Conservation (phyloP, 2,888 invertebrate species). For the Melieria omissa region DNA sequence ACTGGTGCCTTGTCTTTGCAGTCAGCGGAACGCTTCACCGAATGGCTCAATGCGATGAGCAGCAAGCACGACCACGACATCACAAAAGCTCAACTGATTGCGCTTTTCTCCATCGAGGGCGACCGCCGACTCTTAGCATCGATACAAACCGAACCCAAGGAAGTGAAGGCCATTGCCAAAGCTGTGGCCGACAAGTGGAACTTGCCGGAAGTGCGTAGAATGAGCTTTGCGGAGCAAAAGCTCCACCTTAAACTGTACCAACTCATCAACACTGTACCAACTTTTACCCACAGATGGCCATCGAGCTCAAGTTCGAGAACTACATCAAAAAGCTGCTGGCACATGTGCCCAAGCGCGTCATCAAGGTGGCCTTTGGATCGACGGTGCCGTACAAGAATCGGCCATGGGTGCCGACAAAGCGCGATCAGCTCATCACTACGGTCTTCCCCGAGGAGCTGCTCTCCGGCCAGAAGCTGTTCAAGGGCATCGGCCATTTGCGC, state of each 20-base stretch:
- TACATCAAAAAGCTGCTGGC: constrained; percentile 53
- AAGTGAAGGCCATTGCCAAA: constrained; percentile 62
- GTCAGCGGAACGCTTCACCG: constrained; percentile 63
- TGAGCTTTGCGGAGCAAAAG: not conserved
- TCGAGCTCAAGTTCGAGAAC: constrained; percentile 62
- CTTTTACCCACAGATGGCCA: constrained; percentile 55
- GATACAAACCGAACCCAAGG: constrained; percentile 62
- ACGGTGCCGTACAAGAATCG: constrained; percentile 60
- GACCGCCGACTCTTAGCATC: constrained; percentile 60
- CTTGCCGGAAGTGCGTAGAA: constrained; percentile 56
- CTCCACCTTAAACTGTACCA: no score
- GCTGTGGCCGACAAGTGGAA: constrained; percentile 63
- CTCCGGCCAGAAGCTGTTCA: constrained; percentile 60
- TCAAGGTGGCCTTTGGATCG: constrained; percentile 62
- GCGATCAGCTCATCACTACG: constrained; percentile 56
- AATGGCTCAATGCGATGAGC: constrained; percentile 63
- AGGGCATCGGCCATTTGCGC: constrained; percentile 64
- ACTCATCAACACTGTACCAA: not conserved
- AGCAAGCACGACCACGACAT: constrained; percentile 56
- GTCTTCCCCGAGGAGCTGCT: constrained; percentile 61
- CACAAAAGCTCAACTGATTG: constrained; percentile 61
- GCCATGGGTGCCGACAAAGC: constrained; percentile 53
- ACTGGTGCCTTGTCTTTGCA: constrained; percentile 19
- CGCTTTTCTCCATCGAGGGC: constrained; percentile 63
- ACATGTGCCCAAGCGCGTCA: constrained; percentile 46